Evolutionary conservation across 2,797 vertebrate species (phyloP).

Genomic region (Hafferia zeledoni): DNA sequence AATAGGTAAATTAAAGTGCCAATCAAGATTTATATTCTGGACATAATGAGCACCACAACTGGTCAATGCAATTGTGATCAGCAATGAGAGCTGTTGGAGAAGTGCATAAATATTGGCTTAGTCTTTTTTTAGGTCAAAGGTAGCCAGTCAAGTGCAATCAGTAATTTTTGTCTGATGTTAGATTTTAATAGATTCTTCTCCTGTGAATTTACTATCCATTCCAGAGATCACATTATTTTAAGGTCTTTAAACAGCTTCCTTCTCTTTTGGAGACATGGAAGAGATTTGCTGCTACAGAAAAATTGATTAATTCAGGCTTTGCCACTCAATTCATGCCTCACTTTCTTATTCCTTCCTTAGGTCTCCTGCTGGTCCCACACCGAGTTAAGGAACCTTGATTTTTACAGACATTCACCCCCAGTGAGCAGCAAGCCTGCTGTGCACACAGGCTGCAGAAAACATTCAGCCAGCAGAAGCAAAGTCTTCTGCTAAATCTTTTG

Average conservation of each 20-base stretch:
- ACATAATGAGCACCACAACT: accelerated
- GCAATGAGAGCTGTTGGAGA: not conserved
- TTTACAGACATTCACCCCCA: not conserved
- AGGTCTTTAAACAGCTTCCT: not conserved
- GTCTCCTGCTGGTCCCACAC: not conserved
- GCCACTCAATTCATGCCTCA: not conserved
- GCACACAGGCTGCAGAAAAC: not conserved
- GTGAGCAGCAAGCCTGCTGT: not conserved
- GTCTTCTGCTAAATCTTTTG: not conserved
- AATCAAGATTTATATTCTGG: not conserved
- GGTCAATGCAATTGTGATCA: not conserved
- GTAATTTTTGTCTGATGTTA: not conserved
- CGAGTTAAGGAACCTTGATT: not conserved
- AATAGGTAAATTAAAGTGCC: not conserved
- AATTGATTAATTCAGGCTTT: not conserved
- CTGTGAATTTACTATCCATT: not conserved
- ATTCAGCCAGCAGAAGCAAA: not conserved
- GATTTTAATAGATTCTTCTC: not conserved
- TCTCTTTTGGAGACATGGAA: not conserved
- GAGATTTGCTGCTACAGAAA: not conserved
- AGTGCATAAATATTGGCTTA: not conserved
- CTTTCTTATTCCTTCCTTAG: not conserved
- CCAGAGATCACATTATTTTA: not conserved
- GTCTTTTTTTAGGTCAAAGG: not conserved
- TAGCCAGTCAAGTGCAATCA: not conserved